Conservation (phyloP, 2,888 invertebrate genomes). For the Yponomeuta cagnagella region DNA sequence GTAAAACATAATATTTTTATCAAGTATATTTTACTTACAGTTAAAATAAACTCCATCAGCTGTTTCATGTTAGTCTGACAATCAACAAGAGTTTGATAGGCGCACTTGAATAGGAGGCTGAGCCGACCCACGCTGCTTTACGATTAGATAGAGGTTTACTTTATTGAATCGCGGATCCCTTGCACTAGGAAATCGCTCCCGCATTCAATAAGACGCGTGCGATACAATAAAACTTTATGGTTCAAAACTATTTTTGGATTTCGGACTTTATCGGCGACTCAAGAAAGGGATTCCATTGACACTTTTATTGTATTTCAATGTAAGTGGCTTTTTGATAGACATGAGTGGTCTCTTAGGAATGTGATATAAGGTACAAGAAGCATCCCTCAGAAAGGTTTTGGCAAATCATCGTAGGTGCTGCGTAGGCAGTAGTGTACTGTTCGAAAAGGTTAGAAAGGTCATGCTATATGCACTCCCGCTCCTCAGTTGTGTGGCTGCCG, state of each 20-base stretch:
- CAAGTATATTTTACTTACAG: too few relatives aligned
- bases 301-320: slow-evolving; percentile 1
- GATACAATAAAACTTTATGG: slow-evolving; percentile 40
- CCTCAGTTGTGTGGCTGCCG: too few relatives aligned
- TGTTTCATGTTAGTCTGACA: too few relatives aligned
- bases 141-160: slow-evolving; percentile 44
- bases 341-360: not conserved
- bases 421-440: too few relatives aligned
- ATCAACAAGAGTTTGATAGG: not conserved
- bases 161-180: slow-evolving; percentile 44
- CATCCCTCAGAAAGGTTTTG: too few relatives aligned
- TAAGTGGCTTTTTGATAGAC: not conserved
- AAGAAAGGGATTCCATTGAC: not conserved
- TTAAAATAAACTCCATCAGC: too few relatives aligned
- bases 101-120: not conserved
- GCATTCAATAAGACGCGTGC: slow-evolving; percentile 56
- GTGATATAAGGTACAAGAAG: not conserved
- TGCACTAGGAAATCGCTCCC: slow-evolving; percentile 39
- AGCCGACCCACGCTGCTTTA: slow-evolving; percentile 5
- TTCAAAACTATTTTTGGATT: slow-evolving; percentile 52
- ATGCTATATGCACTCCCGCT: too few relatives aligned
- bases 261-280: slow-evolving; percentile 21
- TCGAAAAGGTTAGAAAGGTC: too few relatives aligned
- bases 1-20: too few relatives aligned
- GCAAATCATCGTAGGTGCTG: too few relatives aligned